These are phyloP conservation scores for Akabosia matsudoensis DNA, from an alignment of 1,140 invertebrate species.

Conservation along the genomic window DNA sequence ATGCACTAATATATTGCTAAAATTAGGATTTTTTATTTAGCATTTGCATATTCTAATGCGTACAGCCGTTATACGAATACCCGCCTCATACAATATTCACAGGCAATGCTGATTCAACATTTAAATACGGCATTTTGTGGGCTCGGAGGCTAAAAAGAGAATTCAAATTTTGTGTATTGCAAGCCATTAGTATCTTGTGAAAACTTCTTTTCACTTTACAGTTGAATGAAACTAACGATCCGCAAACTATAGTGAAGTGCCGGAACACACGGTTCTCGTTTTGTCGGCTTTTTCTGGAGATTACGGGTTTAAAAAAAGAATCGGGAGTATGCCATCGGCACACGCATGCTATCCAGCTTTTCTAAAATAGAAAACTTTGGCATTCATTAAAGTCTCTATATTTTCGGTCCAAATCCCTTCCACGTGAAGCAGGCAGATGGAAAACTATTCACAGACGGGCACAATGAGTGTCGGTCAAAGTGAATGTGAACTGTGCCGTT, in stretches of 20 bases:
- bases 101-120: background rate
- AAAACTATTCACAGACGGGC: too few relatives aligned
- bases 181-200: background rate
- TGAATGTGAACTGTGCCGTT: background rate
- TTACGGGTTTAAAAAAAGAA: too few relatives aligned
- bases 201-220: background rate
- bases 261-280: conserved; percentile 17
- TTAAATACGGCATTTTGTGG: background rate
- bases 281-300: background rate
- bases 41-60: too few relatives aligned
- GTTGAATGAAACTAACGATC: conserved; percentile 1
- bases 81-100: too few relatives aligned
- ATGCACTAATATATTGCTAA: too few relatives aligned
- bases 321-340: background rate
- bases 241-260: background rate
- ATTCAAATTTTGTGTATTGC: too few relatives aligned
- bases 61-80: too few relatives aligned
- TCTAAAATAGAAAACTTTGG: background rate
- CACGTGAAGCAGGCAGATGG: too few relatives aligned
- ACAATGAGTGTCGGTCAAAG: background rate
- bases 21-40: too few relatives aligned
- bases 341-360: background rate
- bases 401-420: background rate
- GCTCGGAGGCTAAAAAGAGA: background rate
- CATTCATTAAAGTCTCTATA: too few relatives aligned